Conservation (phyloP, 2,113 vertebrate genomes). For the Gavia stellata region DNA sequence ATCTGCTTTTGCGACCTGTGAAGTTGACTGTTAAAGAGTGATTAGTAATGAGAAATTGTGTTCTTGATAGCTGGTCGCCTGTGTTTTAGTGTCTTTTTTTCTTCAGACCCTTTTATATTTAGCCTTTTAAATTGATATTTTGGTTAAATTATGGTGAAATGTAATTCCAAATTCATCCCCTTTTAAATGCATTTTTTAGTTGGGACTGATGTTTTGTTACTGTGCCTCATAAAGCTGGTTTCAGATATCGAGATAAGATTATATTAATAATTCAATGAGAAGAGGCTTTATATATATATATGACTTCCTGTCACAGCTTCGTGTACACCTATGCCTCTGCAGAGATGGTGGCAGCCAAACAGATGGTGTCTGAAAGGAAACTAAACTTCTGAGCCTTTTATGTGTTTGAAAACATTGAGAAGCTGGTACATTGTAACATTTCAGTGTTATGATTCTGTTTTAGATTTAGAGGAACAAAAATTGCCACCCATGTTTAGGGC, state of each 20-base stretch:
- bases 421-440: neutral
- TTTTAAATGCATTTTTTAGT: neutral
- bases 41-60: neutral
- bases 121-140: neutral
- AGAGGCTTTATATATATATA: neutral
- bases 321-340: neutral
- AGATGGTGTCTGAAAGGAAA: neutral
- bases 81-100: neutral
- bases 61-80: neutral
- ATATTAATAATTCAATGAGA: neutral
- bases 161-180: neutral
- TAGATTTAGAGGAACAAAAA: neutral
- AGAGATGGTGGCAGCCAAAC: neutral
- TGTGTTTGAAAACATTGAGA: neutral
- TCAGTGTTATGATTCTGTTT: accelerated
- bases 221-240: neutral
- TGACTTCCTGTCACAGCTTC: neutral
- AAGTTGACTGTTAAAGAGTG: accelerated
- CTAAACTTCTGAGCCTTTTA: neutral
- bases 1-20: accelerated
- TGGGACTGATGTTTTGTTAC: neutral
- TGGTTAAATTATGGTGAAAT: neutral
- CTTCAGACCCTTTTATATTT: neutral
- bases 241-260: neutral
- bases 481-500: accelerated